Conservation (phyloP, 2,888 invertebrate species). For the Dichetophora obliterata region DNA sequence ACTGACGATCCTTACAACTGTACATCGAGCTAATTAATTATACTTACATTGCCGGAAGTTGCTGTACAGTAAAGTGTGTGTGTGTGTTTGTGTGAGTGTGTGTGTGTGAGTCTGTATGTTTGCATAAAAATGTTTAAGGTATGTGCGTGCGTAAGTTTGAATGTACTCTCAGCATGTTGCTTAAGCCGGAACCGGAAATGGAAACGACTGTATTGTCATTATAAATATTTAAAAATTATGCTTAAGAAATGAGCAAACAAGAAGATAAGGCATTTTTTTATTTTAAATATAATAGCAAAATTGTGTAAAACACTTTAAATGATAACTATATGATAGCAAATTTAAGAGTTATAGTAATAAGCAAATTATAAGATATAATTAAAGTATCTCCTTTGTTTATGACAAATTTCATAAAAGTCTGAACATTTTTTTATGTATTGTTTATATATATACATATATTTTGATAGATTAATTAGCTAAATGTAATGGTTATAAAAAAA, state of each 20-base stretch:
- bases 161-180: not conserved
- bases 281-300: not conserved
- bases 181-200: not conserved
- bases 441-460: too few relatives aligned
- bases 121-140: not conserved
- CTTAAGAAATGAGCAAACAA: not conserved
- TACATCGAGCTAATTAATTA: conserved; percentile 68
- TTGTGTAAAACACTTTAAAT: not conserved
- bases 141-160: too few relatives aligned
- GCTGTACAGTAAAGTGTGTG: not conserved
- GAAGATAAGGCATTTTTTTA: not conserved
- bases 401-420: too few relatives aligned
- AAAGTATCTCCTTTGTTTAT: too few relatives aligned
- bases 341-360: not conserved
- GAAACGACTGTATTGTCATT: not conserved
- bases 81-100: not conserved
- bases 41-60: conserved; percentile 16
- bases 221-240: not conserved
- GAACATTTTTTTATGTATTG: too few relatives aligned
- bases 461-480: too few relatives aligned
- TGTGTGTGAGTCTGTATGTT: not conserved
- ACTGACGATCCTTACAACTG: conserved; percentile 70
- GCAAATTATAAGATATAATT: not conserved
- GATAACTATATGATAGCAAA: not conserved
- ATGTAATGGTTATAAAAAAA: too few relatives aligned